Percentiles rank a stretch among this genome's conserved stretches.
Conservation (phyloP, 35 echinoderm and acorn worm genomes). For the Acanthaster planci region DNA sequence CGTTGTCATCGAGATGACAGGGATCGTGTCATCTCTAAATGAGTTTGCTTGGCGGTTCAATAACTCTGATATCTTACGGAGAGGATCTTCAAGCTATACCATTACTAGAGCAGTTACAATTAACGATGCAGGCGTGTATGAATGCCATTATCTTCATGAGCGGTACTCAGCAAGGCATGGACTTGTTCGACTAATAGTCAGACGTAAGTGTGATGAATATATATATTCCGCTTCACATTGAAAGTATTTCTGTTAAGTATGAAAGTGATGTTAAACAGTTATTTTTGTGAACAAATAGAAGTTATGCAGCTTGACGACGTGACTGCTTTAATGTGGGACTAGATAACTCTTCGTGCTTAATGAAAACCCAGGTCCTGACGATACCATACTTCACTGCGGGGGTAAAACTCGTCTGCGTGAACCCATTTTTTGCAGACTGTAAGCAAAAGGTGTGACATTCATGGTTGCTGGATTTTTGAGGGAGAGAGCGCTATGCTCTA, state of each 20-base stretch:
- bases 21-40: neutral
- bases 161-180: slow-evolving; percentile 35
- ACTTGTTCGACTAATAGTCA: slow-evolving; percentile 66
- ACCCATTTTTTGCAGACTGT: too few species aligned
- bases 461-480: too few species aligned
- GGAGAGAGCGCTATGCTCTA: too few species aligned
- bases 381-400: too few species aligned
- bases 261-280: neutral
- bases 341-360: too few species aligned
- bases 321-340: neutral
- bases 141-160: slow-evolving; percentile 48
- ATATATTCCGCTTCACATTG: neutral
- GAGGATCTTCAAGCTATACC: slow-evolving; percentile 10
- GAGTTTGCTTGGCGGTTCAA: slow-evolving; percentile 46
- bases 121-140: slow-evolving; percentile 58
- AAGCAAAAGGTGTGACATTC: too few species aligned
- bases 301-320: neutral
- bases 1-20: slow-evolving; percentile 46
- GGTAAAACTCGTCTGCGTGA: too few species aligned
- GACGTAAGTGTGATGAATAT: slow-evolving; percentile 44
- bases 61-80: slow-evolving; percentile 13
- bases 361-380: too few species aligned
- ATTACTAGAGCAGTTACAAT: slow-evolving; percentile 43
- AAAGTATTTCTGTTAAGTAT: neutral
- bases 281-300: neutral